These are phyloP conservation scores for Botia almorhae DNA, from an alignment of 2,797 vertebrate species.

Conservation along the genomic window DNA sequence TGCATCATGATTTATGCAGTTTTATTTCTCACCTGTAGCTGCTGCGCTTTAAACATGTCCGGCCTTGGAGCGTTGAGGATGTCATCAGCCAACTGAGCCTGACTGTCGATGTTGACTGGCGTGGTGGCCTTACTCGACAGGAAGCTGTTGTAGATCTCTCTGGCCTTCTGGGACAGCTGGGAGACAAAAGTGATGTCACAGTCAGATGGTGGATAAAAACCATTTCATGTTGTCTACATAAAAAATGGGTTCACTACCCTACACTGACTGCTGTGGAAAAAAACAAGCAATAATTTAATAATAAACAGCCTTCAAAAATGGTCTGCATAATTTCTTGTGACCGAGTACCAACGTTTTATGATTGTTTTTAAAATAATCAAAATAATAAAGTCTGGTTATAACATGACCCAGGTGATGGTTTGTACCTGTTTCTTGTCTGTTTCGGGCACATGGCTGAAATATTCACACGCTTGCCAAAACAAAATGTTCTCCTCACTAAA, in stretches of 20 bases:
- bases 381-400: not conserved
- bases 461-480: conserved; percentile 98
- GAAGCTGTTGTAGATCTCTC: conserved; percentile 96
- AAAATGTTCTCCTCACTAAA: conserved; percentile 98
- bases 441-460: conserved; percentile 91
- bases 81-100: conserved; percentile 93
- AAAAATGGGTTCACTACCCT: not conserved
- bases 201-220: not conserved
- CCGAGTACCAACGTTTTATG: not conserved
- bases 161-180: conserved; percentile 92
- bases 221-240: not conserved
- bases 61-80: conserved; percentile 92
- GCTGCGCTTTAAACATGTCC: conserved; percentile 97
- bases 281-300: not conserved
- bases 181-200: conserved; percentile 9
- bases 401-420: not conserved
- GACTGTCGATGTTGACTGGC: conserved; percentile 97
- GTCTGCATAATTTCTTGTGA: not conserved
- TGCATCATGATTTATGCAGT: not conserved
- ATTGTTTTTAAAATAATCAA: not conserved
- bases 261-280: not conserved
- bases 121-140: conserved; percentile 96
- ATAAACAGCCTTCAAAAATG: not conserved
- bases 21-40: conserved; percentile 85
- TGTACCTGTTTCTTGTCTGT: conserved; percentile 93